phyloP scores from a whole-genome alignment of 2,888 invertebrate species.

The Pedicia rivosa region DNA sequence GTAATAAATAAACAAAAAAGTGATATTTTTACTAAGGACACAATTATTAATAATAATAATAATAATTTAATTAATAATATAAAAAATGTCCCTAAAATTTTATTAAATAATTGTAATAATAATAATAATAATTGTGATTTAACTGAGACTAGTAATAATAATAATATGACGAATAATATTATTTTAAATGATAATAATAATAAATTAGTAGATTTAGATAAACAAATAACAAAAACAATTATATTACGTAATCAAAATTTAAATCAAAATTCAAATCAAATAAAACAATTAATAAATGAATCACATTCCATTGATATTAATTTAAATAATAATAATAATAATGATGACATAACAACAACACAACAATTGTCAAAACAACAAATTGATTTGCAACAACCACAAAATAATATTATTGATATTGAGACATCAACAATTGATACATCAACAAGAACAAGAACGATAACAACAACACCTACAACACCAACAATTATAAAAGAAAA shows the following conservation, averaged over 20 bases:
- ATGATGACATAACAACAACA: not conserved
- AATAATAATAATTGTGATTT: conserved; percentile 3
- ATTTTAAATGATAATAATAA: conserved; percentile 1
- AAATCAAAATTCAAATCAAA: too few relatives aligned
- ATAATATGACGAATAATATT: conserved; percentile 1
- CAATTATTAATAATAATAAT: conserved; percentile 4
- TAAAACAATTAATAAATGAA: too few relatives aligned
- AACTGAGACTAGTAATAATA: conserved; percentile 4
- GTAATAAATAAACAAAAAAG: too few relatives aligned
- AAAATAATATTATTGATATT: conserved; percentile 1
- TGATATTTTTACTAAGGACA: conserved; percentile 1
- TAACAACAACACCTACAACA: conserved; percentile 5
- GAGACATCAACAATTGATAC: not conserved
- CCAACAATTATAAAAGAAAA: conserved; percentile 2
- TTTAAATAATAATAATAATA: not conserved
- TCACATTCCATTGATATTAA: not conserved
- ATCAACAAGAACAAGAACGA: conserved; percentile 4
- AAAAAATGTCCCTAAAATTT: not conserved
- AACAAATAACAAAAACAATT: conserved; percentile 3
- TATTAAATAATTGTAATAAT: not conserved
- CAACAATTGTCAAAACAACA: too few relatives aligned
- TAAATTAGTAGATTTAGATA: conserved; percentile 4
- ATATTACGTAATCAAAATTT: conserved; percentile 3
- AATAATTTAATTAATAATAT: conserved; percentile 3
- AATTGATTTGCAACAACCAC: too few relatives aligned